Evolutionary conservation across 2,797 vertebrate species (phyloP).

Genomic region (Botia almorhae): DNA sequence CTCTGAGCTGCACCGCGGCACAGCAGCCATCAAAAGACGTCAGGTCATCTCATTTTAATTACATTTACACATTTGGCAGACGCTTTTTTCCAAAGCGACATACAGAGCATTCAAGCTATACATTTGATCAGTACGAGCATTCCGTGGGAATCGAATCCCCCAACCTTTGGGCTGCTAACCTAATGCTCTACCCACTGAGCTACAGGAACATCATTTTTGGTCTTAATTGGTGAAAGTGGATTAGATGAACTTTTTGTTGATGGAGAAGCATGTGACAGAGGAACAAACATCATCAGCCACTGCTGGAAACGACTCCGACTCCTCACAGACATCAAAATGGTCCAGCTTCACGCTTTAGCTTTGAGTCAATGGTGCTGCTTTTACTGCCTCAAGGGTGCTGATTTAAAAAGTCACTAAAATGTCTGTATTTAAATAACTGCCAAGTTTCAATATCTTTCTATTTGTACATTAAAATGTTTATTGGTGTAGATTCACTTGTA

Average conservation of each 20-base stretch:
- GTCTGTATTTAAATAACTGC: conserved; percentile 9
- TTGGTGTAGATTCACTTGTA: conserved; percentile 4
- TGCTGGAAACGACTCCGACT: background rate
- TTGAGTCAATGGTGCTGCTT: background rate
- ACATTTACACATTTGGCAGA: no score
- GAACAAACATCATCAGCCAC: conserved; percentile 1
- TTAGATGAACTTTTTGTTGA: conserved; percentile 17
- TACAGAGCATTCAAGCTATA: no score
- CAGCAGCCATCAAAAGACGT: background rate
- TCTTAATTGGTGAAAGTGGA: conserved; percentile 34
- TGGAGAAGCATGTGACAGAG: conserved; percentile 19
- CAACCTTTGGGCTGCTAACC: no score
- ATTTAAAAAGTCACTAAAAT: conserved; percentile 29
- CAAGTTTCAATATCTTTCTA: conserved; percentile 45
- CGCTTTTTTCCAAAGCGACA: no score
- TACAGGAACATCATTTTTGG: background rate
- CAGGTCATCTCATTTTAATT: background rate
- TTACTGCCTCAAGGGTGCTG: conserved; percentile 7
- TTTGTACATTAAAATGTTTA: conserved; percentile 16
- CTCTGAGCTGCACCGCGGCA: background rate
- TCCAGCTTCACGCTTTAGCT: conserved; percentile 15
- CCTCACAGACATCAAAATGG: conserved; percentile 26
- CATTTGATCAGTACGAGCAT: no score
- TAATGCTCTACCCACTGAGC: no score
- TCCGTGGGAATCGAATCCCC: no score